Percentiles rank a stretch among this genome's conserved stretches.
phyloP scores from a whole-genome alignment of 1,140 invertebrate genomes.

The Lasaia peninsularis region DNA sequence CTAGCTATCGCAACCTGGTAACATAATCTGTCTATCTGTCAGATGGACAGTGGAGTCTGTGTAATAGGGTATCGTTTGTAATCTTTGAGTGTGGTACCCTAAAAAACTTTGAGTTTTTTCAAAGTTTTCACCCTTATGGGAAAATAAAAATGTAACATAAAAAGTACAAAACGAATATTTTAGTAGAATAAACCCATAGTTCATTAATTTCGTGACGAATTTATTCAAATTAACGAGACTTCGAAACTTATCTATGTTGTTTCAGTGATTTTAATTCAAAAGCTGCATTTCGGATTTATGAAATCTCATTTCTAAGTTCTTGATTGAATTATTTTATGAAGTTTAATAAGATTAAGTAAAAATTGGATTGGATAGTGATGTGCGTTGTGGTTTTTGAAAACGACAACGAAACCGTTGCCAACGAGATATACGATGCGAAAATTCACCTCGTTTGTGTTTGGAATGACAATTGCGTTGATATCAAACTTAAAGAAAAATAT shows the following conservation, averaged over 20 bases:
- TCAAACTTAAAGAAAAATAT: no score
- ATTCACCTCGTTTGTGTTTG: no score
- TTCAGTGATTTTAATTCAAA: slow-evolving; percentile 17
- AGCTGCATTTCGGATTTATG: not conserved
- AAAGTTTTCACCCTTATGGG: not conserved
- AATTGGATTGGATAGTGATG: not conserved
- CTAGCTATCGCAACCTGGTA: no score
- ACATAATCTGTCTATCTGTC: no score
- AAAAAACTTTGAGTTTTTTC: not conserved
- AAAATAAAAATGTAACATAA: not conserved
- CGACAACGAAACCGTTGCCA: not conserved
- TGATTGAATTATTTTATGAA: slow-evolving; percentile 9
- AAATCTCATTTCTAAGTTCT: slow-evolving; percentile 4
- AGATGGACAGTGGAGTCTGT: no score
- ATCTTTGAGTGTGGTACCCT: no score
- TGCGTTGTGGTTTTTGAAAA: not conserved
- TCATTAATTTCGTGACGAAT: slow-evolving; percentile 8
- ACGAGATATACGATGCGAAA: not conserved
- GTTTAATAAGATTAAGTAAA: slow-evolving; percentile 8
- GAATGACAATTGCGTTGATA: no score
- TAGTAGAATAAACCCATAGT: not conserved
- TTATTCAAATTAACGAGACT: slow-evolving; percentile 10
- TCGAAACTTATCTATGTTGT: slow-evolving; percentile 19
- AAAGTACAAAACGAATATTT: not conserved
- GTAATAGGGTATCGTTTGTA: no score